A percentile compares a stretch with the other conserved stretches of the same genome.
phyloP scores from a whole-genome alignment of 2,797 vertebrate species.

The Epinephelus coioides region DNA sequence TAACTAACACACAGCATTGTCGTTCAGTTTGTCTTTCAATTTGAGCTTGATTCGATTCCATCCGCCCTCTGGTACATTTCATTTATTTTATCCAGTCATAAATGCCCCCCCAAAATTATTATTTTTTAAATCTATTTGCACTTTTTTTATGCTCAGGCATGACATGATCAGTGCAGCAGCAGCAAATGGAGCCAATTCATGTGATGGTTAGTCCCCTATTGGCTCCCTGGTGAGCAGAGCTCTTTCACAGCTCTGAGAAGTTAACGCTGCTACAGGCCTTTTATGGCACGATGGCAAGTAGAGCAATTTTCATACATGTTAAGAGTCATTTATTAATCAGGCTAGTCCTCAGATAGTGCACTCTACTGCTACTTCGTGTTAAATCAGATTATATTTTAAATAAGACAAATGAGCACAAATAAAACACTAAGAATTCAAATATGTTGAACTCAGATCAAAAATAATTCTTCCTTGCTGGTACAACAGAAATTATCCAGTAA shows the following conservation, averaged over 20 bases:
- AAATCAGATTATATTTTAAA: constrained; percentile 33
- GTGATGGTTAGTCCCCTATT: constrained; percentile 66
- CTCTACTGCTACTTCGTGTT: neutral
- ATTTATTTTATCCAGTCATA: constrained; percentile 25
- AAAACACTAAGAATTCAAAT: constrained; percentile 8
- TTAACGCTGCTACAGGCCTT: constrained; percentile 71
- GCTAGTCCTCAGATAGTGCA: constrained; percentile 1
- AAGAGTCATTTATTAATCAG: constrained; percentile 50
- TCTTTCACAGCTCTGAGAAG: constrained; percentile 69
- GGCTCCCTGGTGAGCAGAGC: constrained; percentile 71
- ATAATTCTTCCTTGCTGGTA: neutral
- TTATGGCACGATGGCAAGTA: constrained; percentile 60
- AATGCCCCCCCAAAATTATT: constrained; percentile 41
- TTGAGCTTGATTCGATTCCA: constrained; percentile 38
- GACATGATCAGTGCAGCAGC: constrained; percentile 43
- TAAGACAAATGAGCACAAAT: neutral
- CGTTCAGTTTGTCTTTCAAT: constrained; percentile 41
- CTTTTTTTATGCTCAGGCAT: constrained; percentile 38
- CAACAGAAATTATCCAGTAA: constrained; percentile 17
- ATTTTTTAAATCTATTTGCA: constrained; percentile 24
- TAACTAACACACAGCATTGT: constrained; percentile 35
- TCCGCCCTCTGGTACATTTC: constrained; percentile 23
- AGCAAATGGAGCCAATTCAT: constrained; percentile 66
- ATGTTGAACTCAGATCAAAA: constrained; percentile 4
- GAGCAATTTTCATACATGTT: constrained; percentile 57